phyloP scores from a whole-genome alignment of 2,797 vertebrate genomes.

The Hippocampus kuda region DNA sequence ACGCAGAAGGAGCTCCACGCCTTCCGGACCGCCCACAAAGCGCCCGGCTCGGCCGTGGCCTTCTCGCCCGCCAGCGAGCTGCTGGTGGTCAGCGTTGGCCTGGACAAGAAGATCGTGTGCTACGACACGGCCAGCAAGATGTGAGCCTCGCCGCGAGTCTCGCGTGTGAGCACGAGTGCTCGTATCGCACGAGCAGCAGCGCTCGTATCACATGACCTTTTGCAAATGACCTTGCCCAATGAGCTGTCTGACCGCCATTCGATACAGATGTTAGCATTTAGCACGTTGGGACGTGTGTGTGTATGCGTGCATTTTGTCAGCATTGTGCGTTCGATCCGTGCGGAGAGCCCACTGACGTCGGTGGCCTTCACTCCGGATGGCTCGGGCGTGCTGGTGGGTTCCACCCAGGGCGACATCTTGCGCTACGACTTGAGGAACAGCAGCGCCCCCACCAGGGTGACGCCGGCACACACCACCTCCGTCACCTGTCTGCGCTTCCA shows the following conservation, averaged over 20 bases:
- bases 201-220: no score
- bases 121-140: slow-evolving; percentile 93
- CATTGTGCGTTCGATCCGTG: slow-evolving; percentile 76
- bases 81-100: slow-evolving; percentile 84
- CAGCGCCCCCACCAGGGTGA: slow-evolving; percentile 75
- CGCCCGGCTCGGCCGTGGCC: slow-evolving; percentile 82
- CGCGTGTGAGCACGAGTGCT: no score
- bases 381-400: slow-evolving; percentile 83
- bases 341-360: slow-evolving; percentile 82
- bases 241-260: no score
- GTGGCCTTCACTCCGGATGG: slow-evolving; percentile 90
- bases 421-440: slow-evolving; percentile 94
- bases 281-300: no score
- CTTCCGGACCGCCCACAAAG: slow-evolving; percentile 85
- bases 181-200: no score
- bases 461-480: slow-evolving; percentile 83
- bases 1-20: slow-evolving; percentile 79
- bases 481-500: slow-evolving; percentile 89
- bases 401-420: slow-evolving; percentile 87
- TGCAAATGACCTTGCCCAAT: no score
- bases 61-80: slow-evolving; percentile 93
- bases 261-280: no score
- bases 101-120: slow-evolving; percentile 95
- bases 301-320: slow-evolving; percentile 48
- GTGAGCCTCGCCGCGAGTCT: slow-evolving; percentile 56